Evolutionary conservation across 2,113 vertebrate species (phyloP).

Genomic region (Labrus mixtus): DNA sequence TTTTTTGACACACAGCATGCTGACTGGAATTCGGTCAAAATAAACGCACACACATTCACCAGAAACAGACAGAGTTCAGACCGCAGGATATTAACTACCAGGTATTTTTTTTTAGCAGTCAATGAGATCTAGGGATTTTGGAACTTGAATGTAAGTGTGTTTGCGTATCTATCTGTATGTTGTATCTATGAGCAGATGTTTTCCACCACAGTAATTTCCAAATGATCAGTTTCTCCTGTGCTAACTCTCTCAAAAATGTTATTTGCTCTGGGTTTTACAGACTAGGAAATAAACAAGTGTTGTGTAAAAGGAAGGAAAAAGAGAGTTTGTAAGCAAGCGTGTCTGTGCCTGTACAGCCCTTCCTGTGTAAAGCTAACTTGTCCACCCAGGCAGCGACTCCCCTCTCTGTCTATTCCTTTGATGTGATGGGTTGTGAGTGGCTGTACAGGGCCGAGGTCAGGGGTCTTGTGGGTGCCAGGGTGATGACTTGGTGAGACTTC

Average conservation of each 20-base stretch:
- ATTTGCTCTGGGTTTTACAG: slow-evolving; percentile 10
- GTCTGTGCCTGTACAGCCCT: slow-evolving; percentile 20
- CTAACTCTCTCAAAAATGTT: slow-evolving; percentile 15
- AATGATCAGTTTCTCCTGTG: slow-evolving; percentile 14
- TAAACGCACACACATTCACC: neutral
- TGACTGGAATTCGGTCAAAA: slow-evolving; percentile 52
- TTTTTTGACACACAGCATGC: slow-evolving; percentile 74
- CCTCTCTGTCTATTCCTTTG: slow-evolving; percentile 7
- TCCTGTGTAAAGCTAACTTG: slow-evolving; percentile 5
- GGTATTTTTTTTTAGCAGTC: slow-evolving; percentile 4
- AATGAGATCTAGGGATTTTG: slow-evolving; percentile 5
- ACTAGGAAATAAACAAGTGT: slow-evolving; percentile 17
- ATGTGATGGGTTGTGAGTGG: slow-evolving; percentile 24
- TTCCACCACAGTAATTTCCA: slow-evolving; percentile 28
- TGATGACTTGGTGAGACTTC: slow-evolving; percentile 48
- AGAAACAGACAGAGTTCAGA: neutral
- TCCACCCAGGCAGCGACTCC: neutral
- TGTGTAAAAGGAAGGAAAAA: neutral
- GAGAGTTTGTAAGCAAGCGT: neutral
- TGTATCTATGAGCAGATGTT: slow-evolving; percentile 18
- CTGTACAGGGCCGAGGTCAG: slow-evolving; percentile 50
- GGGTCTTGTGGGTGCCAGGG: slow-evolving; percentile 36
- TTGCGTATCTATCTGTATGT: too few species aligned
- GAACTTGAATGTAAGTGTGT: neutral
- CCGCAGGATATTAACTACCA: slow-evolving; percentile 42